These are phyloP conservation scores for Aphelenchoides bicaudatus DNA, from an alignment of 2,888 invertebrate genomes.

Conservation along the genomic window DNA sequence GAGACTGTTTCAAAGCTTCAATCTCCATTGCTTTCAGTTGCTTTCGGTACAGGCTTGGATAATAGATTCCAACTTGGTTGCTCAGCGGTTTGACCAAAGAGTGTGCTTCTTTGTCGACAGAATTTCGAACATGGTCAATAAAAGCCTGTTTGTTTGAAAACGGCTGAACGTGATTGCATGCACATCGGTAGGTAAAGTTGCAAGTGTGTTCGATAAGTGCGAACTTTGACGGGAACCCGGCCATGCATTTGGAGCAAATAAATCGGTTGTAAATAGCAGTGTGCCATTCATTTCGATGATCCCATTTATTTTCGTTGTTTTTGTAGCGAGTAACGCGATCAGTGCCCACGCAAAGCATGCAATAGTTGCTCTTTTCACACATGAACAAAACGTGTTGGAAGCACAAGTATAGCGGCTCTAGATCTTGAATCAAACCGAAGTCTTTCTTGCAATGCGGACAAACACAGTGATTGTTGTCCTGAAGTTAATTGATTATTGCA, in stretches of 20 bases:
- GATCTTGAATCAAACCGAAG: not conserved
- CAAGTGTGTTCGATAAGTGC: not conserved
- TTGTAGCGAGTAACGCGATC: not conserved
- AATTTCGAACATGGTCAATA: not conserved
- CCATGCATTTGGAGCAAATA: not conserved
- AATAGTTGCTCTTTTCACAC: not conserved
- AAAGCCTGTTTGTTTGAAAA: not conserved
- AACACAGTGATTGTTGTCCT: not conserved
- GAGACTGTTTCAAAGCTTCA: not conserved
- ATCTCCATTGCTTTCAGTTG: not conserved
- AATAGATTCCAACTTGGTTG: not conserved
- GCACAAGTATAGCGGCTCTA: not conserved
- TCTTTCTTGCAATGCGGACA: not conserved
- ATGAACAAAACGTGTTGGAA: conserved; percentile 7
- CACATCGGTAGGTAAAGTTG: not conserved
- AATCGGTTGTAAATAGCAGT: conserved; percentile 1
- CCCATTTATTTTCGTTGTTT: not conserved
- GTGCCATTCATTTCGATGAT: not conserved
- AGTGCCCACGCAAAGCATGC: not conserved
- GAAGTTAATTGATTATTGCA: not conserved
- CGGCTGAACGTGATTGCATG: not conserved
- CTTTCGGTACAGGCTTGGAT: not conserved
- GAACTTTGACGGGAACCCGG: conserved; percentile 1
- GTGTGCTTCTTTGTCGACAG: not conserved
- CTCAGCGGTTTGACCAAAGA: not conserved